Evolutionary conservation across 2,113 vertebrate species (phyloP), one percentile per base, ranked within the genome.

Genomic region (Sebastes schlegelii): DNA sequence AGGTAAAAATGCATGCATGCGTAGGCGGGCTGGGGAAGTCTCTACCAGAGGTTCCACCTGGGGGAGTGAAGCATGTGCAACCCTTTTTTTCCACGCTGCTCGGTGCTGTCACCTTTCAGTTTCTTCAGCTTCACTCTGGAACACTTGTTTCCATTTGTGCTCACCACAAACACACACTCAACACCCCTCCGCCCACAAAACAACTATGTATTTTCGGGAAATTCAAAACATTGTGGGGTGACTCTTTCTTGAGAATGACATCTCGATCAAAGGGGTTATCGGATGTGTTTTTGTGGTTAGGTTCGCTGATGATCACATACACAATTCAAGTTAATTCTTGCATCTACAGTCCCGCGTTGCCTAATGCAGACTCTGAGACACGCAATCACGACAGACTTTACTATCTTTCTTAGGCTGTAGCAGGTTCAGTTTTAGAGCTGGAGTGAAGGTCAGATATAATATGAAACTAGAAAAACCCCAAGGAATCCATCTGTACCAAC

Each of bases 21-120:
- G 74, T 86, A 9, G 80, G 80, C 7, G 68, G 34, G 51, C 21
- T 40, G 85, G 83, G 90, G 82, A 90, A 86, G 81, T 88, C 81
- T 84, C 68, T 79, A 7, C 2, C 17, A 34, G 73, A 57, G 55
- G 51, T 86, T 88, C 73, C 75, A 84, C 34, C 16, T 1, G 79
- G 14, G 70, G 87, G 73, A n/a, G 74, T 68, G 34, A 55, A 65
- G 49, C 40, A 34, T 19, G 70, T 81, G 75, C 57, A 82, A 82
- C 46, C 81, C 88, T 69, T 76, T 82, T 23, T 86, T 90, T 90
- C 89, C 86, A 77, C 54, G 17, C 68, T 81, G 60, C 48, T 65
- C n/a, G 0, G 11, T 23, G 10, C 40, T 6, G 1, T 58, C 68
- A 65, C 11, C 23, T 83, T 81, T 88, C 51, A 49, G 5, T n/a